Evolutionary conservation across 2,113 vertebrate genomes (phyloP), one percentile per base, ranked within the genome.

Genomic region (Colistium nudipinnis): DNA sequence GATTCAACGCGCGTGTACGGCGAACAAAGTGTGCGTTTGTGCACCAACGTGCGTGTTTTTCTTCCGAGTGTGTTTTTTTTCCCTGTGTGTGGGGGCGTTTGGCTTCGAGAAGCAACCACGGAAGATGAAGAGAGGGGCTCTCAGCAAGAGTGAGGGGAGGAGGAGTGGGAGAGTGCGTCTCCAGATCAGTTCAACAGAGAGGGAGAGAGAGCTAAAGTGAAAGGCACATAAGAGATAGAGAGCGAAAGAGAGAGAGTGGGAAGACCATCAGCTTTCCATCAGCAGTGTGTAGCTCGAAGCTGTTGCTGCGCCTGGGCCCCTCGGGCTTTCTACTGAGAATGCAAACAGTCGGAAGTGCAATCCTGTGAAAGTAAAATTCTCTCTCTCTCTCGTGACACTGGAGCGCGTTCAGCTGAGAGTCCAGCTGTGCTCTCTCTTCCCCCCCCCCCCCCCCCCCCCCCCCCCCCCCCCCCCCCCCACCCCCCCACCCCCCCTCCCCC

Each of bases 1-100:
- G 85, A 90, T 90, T 86, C 82, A 87, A 81, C 77, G 82, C 19
- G 64, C 63, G 85, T 70, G 85, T 84, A 73, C 22, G 80, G 31
- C 25, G 73, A 77, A 82, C 74, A 74, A 71, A 84, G 78, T 76
- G 77, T 45, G n/a, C 47, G 76, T 55, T 65, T 67, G 68, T 76
- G 73, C 62, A 43, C 20, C 6, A 17, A 30, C 59, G 80, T 65
- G 73, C 7, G 25, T 49, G 65, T 73, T 62, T 72, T 54, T 19
- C 63, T 51, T 62, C 65, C 44, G 74, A 56, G 66, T 76, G 62
- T 69, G 73, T 75, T 60, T 70, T 71, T 76, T 72, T 67, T 62
- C 31, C n/a, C n/a, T n/a, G 12, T 72, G 76, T 74, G 78, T 78
- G 90, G 75, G 84, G 83, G 89, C 44, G 78, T 88, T 79, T 77